Evolutionary conservation across 1,140 invertebrate species (phyloP).

Genomic region (Matsumurasca onukii): DNA sequence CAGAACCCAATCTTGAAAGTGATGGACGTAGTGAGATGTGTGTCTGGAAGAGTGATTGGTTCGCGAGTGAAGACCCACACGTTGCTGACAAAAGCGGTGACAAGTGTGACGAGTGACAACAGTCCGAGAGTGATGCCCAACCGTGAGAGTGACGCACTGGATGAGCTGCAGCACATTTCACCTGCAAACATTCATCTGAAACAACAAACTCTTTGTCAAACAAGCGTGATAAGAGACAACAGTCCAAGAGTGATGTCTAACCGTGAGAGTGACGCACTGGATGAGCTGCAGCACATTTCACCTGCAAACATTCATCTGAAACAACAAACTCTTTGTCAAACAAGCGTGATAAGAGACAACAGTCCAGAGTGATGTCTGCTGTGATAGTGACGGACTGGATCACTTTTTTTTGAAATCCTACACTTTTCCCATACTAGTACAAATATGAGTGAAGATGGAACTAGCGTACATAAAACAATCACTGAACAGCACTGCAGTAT

Average conservation of each 20-base stretch:
- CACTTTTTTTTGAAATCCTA: too few species aligned
- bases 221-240: conserved; percentile 35
- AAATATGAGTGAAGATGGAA: too few species aligned
- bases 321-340: neutral
- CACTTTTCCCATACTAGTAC: too few species aligned
- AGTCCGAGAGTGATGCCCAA: conserved; percentile 50
- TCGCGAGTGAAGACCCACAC: conserved; percentile 54
- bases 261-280: neutral
- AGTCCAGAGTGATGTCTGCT: neutral
- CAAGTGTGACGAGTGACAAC: conserved; percentile 48
- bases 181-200: neutral
- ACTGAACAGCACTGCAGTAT: too few species aligned
- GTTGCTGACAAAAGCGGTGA: conserved; percentile 52
- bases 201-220: neutral
- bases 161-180: conserved; percentile 24
- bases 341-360: conserved; percentile 35
- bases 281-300: conserved; percentile 24
- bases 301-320: neutral
- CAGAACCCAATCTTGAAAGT: conserved; percentile 54
- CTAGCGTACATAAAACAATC: too few species aligned
- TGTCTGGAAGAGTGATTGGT: conserved; percentile 50
- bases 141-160: conserved; percentile 42
- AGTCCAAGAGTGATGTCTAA: neutral
- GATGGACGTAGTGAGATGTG: conserved; percentile 45
- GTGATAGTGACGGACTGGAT: neutral